These are phyloP conservation scores for Oxygymnocypris stewartii DNA, from an alignment of 2,113 vertebrate species.

Conservation along the genomic window DNA sequence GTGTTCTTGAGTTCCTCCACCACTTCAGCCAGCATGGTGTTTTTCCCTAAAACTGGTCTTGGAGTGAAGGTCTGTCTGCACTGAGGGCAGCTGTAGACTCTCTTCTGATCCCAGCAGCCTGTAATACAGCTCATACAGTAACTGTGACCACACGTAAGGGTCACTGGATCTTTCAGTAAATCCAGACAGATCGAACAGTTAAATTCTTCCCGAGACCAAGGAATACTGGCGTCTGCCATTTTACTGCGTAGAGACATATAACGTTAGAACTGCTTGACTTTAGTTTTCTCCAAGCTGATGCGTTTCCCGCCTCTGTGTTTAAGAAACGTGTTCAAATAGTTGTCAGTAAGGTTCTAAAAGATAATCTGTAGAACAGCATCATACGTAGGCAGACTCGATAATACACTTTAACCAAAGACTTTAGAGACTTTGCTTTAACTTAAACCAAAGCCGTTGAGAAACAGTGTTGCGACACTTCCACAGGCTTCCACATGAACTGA, in stretches of 20 bases:
- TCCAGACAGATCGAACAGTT: not conserved
- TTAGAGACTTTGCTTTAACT: too few relatives aligned
- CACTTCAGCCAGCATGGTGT: conserved; percentile 16
- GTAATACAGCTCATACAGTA: conserved; percentile 4
- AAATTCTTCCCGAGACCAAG: not conserved
- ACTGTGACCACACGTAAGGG: conserved; percentile 12
- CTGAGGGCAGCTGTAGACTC: conserved; percentile 7
- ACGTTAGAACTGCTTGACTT: not conserved
- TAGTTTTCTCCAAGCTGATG: not conserved
- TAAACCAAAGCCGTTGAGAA: too few relatives aligned
- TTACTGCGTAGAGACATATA: not conserved
- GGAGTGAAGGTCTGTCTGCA: conserved; percentile 25
- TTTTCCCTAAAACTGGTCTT: not conserved
- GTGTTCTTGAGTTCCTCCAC: not conserved
- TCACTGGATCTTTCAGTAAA: not conserved
- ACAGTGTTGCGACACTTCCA: too few relatives aligned
- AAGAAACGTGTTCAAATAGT: not conserved
- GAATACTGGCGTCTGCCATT: not conserved
- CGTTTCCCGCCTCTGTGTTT: not conserved
- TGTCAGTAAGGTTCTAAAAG: too few relatives aligned
- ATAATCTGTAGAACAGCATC: not conserved
- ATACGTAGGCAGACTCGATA: not conserved
- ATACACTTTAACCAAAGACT: too few relatives aligned
- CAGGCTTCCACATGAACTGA: too few relatives aligned
- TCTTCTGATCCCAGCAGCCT: not conserved